phyloP scores from a whole-genome alignment of 2,888 invertebrate genomes.

The Ophioninae sp. region DNA sequence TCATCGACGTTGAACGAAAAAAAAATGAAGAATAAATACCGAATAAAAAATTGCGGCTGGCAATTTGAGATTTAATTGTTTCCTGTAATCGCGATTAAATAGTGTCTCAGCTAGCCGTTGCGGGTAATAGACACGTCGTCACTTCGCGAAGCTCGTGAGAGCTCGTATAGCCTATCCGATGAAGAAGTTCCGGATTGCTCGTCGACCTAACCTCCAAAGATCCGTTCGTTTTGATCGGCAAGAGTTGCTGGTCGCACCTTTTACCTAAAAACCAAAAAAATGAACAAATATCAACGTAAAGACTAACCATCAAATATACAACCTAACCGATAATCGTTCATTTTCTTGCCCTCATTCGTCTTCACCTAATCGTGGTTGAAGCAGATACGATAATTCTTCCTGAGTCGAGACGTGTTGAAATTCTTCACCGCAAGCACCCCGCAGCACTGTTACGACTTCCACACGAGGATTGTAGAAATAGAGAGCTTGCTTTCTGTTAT shows the following conservation, averaged over 20 bases:
- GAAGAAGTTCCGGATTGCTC: conserved; percentile 72
- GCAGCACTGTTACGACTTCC: conserved; percentile 86
- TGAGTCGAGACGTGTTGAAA: conserved; percentile 84
- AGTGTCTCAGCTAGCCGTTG: conserved; percentile 73
- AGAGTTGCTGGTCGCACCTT: conserved; percentile 70
- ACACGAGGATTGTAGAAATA: conserved; percentile 87
- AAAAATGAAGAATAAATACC: not conserved
- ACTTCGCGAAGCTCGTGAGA: conserved; percentile 78
- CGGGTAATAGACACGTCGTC: conserved; percentile 76
- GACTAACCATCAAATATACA: not conserved
- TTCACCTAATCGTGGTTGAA: conserved; percentile 78
- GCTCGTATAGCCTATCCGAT: conserved; percentile 73
- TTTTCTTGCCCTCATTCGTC: not conserved
- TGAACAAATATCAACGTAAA: conserved; percentile 4
- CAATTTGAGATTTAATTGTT: not conserved
- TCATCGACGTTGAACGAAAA: not conserved
- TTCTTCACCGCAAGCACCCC: conserved; percentile 86
- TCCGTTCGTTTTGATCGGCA: conserved; percentile 66
- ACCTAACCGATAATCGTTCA: not conserved
- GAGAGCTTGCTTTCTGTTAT: conserved; percentile 87
- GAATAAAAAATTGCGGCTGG: not conserved
- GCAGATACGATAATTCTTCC: conserved; percentile 84
- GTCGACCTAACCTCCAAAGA: conserved; percentile 68
- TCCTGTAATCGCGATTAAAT: not conserved
- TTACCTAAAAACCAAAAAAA: conserved; percentile 69